Base-by-base conservation (phyloP, 2,888 invertebrate genomes). In the Apocheima hispidaria region DNA sequence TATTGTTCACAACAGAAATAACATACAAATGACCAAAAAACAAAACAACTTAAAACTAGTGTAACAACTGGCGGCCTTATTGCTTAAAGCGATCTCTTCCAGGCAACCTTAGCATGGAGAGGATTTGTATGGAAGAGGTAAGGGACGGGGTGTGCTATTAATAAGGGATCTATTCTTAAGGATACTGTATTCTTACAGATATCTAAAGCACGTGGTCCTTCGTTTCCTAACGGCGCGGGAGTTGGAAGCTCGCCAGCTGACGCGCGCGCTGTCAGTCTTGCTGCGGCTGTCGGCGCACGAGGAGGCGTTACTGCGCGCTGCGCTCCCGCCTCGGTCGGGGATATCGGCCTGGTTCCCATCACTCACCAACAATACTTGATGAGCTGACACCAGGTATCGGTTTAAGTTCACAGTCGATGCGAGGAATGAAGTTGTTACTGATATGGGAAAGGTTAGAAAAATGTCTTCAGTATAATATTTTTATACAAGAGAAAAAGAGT, bases 171-270 rank as follows among this genome's bases (percentile, higher is more conserved):
- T n/a, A n/a, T n/a, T n/a, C n/a, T n/a, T n/a, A n/a, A n/a, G n/a
- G n/a, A n/a, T n/a, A n/a, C n/a, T n/a, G n/a, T n/a, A n/a, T n/a
- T n/a, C n/a, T n/a, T n/a, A n/a, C 78, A 92, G 92, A 48, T 98
- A 98, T 85, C 93, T 98, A 60, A 98, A 98, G 81, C 98, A 98
- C 90, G 98, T 98, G 67, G 95, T 98, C 65, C 96, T 98, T 2
- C 97, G 98, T 82, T 98, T 98, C 88, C 94, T 98, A 76, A 98
- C 98, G 0, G 96, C 97, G 81, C 94, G 97, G 66, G 98, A 98
- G 87, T 83, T 95, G 30, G 95, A 98, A 94, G 98, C 98, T 38
- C 94, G 97, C 20, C 98, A 98, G 86, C 92, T 98, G 77, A 97
- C 98, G 12, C 95, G 97, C 78, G 98, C 98, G 0, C 96, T 98